phyloP scores from a whole-genome alignment of 1,140 invertebrate species.

The Aphelenchoides avenae region DNA sequence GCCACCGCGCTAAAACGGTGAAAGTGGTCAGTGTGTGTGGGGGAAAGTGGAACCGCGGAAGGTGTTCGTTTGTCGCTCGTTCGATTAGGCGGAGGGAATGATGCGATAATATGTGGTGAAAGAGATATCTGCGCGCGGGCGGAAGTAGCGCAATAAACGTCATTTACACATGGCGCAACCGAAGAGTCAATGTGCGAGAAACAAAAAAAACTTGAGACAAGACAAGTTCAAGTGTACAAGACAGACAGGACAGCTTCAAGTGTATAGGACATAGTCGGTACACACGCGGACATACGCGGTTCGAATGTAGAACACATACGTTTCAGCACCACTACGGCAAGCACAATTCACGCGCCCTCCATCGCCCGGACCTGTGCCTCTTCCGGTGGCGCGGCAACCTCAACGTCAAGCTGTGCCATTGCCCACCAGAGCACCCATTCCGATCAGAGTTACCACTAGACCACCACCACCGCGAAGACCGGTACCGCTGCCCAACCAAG shows the following conservation, averaged over 20 bases:
- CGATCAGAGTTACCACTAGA: conserved; percentile 3
- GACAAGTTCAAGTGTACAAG: conserved; percentile 2
- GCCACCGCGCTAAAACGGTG: too few relatives aligned
- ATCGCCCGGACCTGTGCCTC: too few relatives aligned
- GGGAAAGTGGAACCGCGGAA: neutral
- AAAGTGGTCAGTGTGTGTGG: conserved; percentile 2
- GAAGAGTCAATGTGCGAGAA: neutral
- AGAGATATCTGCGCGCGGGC: neutral
- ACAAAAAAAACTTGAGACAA: neutral
- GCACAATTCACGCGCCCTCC: too few relatives aligned
- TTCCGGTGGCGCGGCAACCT: too few relatives aligned
- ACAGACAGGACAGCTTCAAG: too few relatives aligned
- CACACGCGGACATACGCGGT: too few relatives aligned
- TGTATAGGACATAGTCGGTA: too few relatives aligned
- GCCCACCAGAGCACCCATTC: conserved; percentile 3
- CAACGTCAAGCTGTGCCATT: too few relatives aligned
- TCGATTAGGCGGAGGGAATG: conserved; percentile 1
- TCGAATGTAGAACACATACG: too few relatives aligned
- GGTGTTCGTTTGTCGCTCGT: neutral
- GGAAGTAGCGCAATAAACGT: neutral
- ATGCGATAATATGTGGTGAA: neutral
- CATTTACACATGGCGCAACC: neutral
- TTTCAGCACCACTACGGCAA: too few relatives aligned
- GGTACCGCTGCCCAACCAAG: neutral
- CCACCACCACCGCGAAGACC: conserved; percentile 15